Evolutionary conservation across 2,888 invertebrate genomes (phyloP), one percentile per base, ranked within the genome.

Genomic region (Lycia hirtaria): DNA sequence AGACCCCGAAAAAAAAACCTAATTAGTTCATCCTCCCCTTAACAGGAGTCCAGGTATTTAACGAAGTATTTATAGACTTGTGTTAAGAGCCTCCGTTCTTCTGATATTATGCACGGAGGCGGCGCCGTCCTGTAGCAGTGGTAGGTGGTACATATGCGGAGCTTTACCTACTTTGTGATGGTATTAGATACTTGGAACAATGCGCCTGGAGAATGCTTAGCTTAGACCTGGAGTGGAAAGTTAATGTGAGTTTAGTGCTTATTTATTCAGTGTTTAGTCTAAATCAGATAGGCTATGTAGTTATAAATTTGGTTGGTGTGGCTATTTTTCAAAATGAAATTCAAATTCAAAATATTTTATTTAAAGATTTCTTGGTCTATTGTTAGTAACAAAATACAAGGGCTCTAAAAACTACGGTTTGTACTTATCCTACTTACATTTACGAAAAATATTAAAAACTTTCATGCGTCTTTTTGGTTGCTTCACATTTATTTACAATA

Each of bases 1-100:
- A 30, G 10, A n/a, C 10, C 7, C n/a, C n/a, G n/a, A n/a, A 7
- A 30, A 30, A n/a, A 4, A 30, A n/a, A 15, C 10, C 17, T 15
- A 5, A 17, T 15, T 17, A 4, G 17, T 14, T 7, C 5, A 14
- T 9, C 72, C 44, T 67, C 72, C 68, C 80, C 86, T 87, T 87
- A 87, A 87, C 71, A 10, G 30, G 14, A n/a, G 65, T 65, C 76
- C 81, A 82, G 85, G 87, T 87, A 86, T 87, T 87, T 86, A 87
- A 81, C 71, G 65, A 68, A 74, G 73, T 85, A 85, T 85, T 87
- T 87, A 87, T 84, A 82, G 82, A 76, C 75, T 76, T 74, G 77
- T 77, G 80, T 84, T 80, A 85, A 85, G 75, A 76, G 81, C 80
- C 69, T 63, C 71, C 64, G 67, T 65, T 67, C 67, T 63, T 40